These are phyloP conservation scores for Psittacula cyanocephala DNA, from an alignment of 2,113 vertebrate genomes.

Conservation along the genomic window DNA sequence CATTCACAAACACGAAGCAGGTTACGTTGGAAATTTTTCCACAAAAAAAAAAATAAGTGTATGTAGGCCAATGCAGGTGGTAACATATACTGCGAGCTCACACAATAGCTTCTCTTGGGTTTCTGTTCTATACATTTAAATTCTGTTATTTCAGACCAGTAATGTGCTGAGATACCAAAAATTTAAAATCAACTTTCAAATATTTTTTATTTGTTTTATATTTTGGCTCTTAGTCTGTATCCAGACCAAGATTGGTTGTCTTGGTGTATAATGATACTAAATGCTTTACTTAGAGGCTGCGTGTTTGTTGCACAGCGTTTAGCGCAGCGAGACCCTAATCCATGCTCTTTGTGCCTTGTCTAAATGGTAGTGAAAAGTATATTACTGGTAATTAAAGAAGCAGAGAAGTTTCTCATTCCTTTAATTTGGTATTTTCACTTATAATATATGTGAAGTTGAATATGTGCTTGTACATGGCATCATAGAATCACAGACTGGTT, in stretches of 20 bases:
- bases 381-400: background rate
- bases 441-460: background rate
- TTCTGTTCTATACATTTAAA: background rate
- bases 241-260: background rate
- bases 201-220: background rate
- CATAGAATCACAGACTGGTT: too few species aligned
- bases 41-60: too few species aligned
- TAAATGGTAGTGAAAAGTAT: background rate
- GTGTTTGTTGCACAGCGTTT: background rate
- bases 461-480: background rate
- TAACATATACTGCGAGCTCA: background rate
- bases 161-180: background rate
- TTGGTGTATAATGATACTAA: background rate
- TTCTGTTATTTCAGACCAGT: background rate
- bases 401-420: background rate
- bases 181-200: background rate
- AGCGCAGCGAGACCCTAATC: background rate
- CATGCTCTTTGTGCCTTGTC: background rate
- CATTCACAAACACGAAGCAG: background rate
- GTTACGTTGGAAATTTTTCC: background rate
- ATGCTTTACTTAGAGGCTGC: background rate
- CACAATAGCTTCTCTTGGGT: background rate
- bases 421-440: background rate
- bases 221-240: background rate
- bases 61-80: background rate